Evolutionary conservation across 1,140 invertebrate genomes (phyloP), one percentile per base, ranked within the genome.

Genomic region (Diorhabda elongata): DNA sequence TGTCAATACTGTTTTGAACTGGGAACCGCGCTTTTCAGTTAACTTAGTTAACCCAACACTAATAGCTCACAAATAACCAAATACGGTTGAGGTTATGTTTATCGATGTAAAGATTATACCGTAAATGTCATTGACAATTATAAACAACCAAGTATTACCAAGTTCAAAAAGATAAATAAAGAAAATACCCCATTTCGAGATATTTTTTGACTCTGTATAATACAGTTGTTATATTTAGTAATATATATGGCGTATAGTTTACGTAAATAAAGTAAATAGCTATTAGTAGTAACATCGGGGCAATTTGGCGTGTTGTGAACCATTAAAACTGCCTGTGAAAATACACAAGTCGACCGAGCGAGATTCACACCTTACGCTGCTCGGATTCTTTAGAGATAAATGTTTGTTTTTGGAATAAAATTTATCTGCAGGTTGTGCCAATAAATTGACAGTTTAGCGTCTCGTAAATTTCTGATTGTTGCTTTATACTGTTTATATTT

Each of bases 251-350:
- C 6, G 6, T 8, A 52, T 6, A 6, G n/a, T 52, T 4, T 52
- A 52, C 47, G 47, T 52, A 52, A 2, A 52, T 52, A 52, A 52
- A 52, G 47, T 8, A 52, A 52, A 52, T 6, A 52, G 47, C 47
- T 52, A 52, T 52, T 52, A 52, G 47, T 52, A 52, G 47, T 4
- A 52, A 52, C 47, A 52, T n/a, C 2, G 47, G 47, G 47, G 3
- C 47, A 52, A 52, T 52, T 52, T 52, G n/a, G 47, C 47, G 47
- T n/a, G 47, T 52, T 52, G 47, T 52, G 47, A 52, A 52, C 47
- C 47, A 52, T 52, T 52, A 52, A 52, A 52, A 52, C 6, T 52
- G 47, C 6, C 47, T 8, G 47, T 52, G n/a, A 52, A 52, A 52
- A 52, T 52, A 52, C 3, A 52, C 47, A 52, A 52, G 47, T 52